phyloP scores from a whole-genome alignment of 2,113 vertebrate species.

The Upupa epops region DNA sequence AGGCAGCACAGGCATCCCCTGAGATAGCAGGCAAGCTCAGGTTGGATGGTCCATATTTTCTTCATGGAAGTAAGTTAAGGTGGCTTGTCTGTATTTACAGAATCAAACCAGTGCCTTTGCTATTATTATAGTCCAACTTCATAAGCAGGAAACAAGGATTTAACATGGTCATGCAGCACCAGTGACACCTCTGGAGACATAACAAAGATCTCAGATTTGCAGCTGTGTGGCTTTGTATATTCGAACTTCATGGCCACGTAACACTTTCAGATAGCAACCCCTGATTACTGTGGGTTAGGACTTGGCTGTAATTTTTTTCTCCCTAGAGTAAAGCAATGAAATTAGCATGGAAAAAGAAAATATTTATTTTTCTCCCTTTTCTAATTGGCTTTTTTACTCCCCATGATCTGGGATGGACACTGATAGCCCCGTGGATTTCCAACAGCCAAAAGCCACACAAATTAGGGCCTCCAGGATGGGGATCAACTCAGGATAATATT shows the following conservation, averaged over 20 bases:
- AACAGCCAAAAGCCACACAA: neutral
- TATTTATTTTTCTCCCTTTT: neutral
- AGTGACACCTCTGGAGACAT: neutral
- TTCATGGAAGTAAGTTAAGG: neutral
- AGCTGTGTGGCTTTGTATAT: neutral
- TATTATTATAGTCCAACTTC: neutral
- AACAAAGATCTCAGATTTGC: neutral
- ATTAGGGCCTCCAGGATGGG: neutral
- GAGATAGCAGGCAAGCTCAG: neutral
- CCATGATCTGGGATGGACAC: neutral
- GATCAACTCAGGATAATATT: neutral
- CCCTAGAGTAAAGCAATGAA: neutral
- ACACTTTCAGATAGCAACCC: neutral
- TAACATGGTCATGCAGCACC: neutral
- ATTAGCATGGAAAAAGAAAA: neutral
- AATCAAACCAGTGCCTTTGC: neutral
- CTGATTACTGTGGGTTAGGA: neutral
- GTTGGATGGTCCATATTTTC: neutral
- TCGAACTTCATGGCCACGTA: neutral
- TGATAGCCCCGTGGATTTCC: neutral
- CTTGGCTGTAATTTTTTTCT: neutral
- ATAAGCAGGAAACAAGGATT: neutral
- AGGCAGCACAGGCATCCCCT: neutral
- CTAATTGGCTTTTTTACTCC: neutral
- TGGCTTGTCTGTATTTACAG: neutral